Percentiles rank a stretch among this genome's conserved stretches.
Conservation (phyloP, 2,888 invertebrate species). For the Phyllotreta cruciferae region DNA sequence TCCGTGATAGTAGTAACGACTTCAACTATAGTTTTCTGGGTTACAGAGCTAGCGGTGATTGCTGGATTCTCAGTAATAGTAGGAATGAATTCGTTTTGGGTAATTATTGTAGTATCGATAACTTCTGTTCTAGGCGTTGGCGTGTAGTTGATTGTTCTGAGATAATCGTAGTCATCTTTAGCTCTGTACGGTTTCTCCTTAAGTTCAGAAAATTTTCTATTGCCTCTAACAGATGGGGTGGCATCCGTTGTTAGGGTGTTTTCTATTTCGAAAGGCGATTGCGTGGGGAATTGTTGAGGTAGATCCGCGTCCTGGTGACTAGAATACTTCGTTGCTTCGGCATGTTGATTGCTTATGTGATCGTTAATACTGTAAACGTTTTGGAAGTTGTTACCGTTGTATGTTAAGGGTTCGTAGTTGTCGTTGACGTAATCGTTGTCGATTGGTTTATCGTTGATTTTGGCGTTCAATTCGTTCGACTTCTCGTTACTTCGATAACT, state of each 20-base stretch:
- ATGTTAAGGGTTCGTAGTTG: constrained; percentile 39
- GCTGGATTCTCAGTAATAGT: constrained; percentile 25
- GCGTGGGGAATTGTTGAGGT: constrained; percentile 1
- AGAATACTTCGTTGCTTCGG: constrained; percentile 10
- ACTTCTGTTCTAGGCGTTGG: constrained; percentile 24
- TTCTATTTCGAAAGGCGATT: constrained; percentile 3
- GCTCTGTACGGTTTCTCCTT: constrained; percentile 37
- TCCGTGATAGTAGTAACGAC: constrained; percentile 14
- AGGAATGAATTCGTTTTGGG: constrained; percentile 14
- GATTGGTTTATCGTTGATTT: constrained; percentile 18
- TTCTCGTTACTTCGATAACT: constrained; percentile 35
- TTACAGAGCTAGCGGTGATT: constrained; percentile 10
- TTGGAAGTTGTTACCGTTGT: constrained; percentile 17
- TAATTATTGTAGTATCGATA: not conserved
- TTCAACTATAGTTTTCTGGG: constrained; percentile 8
- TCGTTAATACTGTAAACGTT: constrained; percentile 9
- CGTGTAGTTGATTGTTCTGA: constrained; percentile 34
- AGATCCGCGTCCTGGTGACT: constrained; percentile 6
- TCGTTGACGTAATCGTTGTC: constrained; percentile 34
- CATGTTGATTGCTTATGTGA: not conserved
- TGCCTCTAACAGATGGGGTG: constrained; percentile 20
- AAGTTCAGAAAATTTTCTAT: constrained; percentile 27
- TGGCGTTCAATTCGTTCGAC: constrained; percentile 6
- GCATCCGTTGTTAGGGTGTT: constrained; percentile 25
- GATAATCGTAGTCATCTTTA: constrained; percentile 39